Percentiles rank a stretch among this genome's conserved stretches.
phyloP scores from a whole-genome alignment of 2,113 vertebrate genomes.

The Malaclemys terrapin region DNA sequence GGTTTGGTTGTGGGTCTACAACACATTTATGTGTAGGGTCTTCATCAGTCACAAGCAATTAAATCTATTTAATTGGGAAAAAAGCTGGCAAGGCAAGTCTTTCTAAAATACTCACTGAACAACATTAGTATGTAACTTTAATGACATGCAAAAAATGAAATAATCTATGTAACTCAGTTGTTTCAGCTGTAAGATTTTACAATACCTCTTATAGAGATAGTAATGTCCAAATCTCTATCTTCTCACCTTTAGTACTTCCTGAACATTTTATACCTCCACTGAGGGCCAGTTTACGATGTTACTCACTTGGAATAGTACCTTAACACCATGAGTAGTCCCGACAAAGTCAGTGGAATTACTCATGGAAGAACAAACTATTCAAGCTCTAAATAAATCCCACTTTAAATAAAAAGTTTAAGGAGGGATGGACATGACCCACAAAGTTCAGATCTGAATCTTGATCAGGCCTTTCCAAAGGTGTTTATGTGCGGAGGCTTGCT shows the following conservation, averaged over 20 bases:
- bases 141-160: not conserved
- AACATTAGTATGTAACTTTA: not conserved
- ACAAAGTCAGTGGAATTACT: not conserved
- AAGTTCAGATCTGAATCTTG: not conserved
- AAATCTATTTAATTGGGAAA: not conserved
- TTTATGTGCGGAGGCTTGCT: not conserved
- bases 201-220: not conserved
- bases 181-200: not conserved
- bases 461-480: not conserved
- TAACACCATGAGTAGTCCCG: not conserved
- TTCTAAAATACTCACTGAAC: not conserved
- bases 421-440: not conserved
- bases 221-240: not conserved
- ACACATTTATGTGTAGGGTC: not conserved
- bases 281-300: not conserved
- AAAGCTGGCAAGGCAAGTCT: not conserved
- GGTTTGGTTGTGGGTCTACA: not conserved
- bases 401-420: not conserved
- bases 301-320: not conserved
- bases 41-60: not conserved
- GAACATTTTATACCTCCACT: not conserved
- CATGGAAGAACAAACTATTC: not conserved
- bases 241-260: not conserved
- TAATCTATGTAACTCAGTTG: not conserved
- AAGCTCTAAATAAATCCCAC: not conserved